These are phyloP conservation scores for Psilopsiagon aurifrons DNA, from an alignment of 2,113 vertebrate species.

Conservation along the genomic window DNA sequence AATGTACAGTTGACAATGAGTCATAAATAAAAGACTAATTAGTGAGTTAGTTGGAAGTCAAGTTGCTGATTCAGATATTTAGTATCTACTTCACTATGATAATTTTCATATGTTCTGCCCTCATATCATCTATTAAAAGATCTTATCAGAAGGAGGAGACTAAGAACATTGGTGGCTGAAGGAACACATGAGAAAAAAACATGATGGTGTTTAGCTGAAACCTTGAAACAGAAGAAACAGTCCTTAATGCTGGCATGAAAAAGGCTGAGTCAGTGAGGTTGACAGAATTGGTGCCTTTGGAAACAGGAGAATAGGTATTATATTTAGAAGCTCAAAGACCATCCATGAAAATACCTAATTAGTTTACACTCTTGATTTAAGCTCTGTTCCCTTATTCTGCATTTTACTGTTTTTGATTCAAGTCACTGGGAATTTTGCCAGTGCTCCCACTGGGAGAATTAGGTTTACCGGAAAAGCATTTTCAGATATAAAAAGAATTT, in stretches of 20 bases:
- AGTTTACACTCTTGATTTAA: slow-evolving; percentile 32
- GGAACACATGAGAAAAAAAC: neutral
- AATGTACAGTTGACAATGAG: slow-evolving; percentile 32
- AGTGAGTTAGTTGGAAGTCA: neutral
- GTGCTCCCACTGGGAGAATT: neutral
- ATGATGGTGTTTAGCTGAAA: neutral
- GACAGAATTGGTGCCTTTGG: neutral
- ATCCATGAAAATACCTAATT: slow-evolving; percentile 3
- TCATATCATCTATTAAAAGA: slow-evolving; percentile 22
- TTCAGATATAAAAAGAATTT: slow-evolving; percentile 17
- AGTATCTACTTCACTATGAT: slow-evolving; percentile 28
- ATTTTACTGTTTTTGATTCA: neutral
- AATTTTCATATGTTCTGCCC: slow-evolving; percentile 30
- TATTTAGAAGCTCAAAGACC: slow-evolving; percentile 34
- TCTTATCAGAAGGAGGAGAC: slow-evolving; percentile 22
- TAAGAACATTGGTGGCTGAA: neutral
- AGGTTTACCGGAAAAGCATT: neutral
- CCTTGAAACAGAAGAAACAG: neutral
- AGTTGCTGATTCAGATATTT: slow-evolving; percentile 57
- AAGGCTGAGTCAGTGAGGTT: neutral
- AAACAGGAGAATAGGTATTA: neutral
- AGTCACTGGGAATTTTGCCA: slow-evolving; percentile 9
- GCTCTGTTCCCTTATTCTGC: neutral
- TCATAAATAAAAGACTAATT: slow-evolving; percentile 58
- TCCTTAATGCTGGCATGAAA: neutral